Percentiles rank a stretch among this genome's conserved stretches.
These are phyloP conservation scores for Zygaena filipendulae DNA, from an alignment of 2,888 invertebrate genomes.

Conservation along the genomic window DNA sequence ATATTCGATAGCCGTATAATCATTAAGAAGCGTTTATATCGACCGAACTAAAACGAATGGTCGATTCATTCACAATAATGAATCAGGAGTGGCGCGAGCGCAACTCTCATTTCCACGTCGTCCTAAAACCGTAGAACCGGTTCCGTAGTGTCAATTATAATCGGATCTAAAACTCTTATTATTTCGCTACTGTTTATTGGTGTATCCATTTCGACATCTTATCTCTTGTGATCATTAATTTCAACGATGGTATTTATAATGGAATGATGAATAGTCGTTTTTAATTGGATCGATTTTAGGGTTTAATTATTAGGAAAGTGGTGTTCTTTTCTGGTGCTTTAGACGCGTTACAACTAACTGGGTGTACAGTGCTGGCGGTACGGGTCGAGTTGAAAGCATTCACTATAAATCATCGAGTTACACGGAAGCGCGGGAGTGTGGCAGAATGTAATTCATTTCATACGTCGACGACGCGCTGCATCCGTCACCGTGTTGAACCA, in stretches of 20 bases:
- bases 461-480: constrained; percentile 23
- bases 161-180: constrained; percentile 54
- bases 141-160: constrained; percentile 56
- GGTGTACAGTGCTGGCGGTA: too few relatives aligned
- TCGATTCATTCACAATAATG: constrained; percentile 63
- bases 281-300: constrained; percentile 31
- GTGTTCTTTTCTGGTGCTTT: too few relatives aligned
- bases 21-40: too few relatives aligned
- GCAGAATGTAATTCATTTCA: constrained; percentile 35
- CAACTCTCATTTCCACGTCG: constrained; percentile 46
- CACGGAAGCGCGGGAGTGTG: constrained; percentile 31
- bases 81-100: constrained; percentile 35
- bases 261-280: constrained; percentile 41
- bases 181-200: constrained; percentile 50
- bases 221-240: constrained; percentile 39
- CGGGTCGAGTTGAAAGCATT: too few relatives aligned
- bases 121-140: constrained; percentile 40
- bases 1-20: too few relatives aligned
- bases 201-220: constrained; percentile 44
- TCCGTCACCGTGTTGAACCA: constrained; percentile 32
- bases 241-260: constrained; percentile 42
- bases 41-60: constrained; percentile 50
- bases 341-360: too few relatives aligned
- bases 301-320: constrained; percentile 20
- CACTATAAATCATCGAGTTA: constrained; percentile 20